Percentiles rank a stretch among this genome's conserved stretches.
Conservation (phyloP, 1,140 invertebrate genomes). For the Diabrotica undecimpunctata region DNA sequence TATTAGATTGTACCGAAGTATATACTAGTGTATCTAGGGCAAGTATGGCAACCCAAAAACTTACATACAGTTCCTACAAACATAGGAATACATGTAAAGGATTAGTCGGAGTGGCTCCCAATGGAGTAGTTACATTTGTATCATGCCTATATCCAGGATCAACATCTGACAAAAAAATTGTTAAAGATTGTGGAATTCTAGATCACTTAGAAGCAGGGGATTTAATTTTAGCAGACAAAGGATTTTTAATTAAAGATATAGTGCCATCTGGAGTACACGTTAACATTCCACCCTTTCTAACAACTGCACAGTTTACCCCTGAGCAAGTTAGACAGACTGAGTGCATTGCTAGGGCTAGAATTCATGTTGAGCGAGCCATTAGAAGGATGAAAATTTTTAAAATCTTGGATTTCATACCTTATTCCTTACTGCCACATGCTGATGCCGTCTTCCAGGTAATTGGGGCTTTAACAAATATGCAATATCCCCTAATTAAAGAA, state of each 20-base stretch:
- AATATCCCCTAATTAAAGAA: conserved; percentile 23
- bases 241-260: conserved; percentile 21
- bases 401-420: conserved; percentile 17
- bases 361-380: conserved; percentile 22
- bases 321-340: conserved; percentile 19
- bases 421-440: not conserved
- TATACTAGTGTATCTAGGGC: conserved; percentile 6
- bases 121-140: conserved; percentile 28
- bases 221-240: conserved; percentile 22
- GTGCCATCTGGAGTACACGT: conserved; percentile 15
- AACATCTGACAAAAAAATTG: conserved; percentile 21
- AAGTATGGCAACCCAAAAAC: conserved; percentile 11
- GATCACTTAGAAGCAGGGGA: conserved; percentile 18
- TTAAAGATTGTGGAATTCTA: conserved; percentile 18
- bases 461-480: conserved; percentile 16
- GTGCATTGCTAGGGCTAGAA: conserved; percentile 19
- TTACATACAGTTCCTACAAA: conserved; percentile 20
- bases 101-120: conserved; percentile 31
- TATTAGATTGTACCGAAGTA: conserved; percentile 29
- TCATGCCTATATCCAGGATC: conserved; percentile 17
- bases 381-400: conserved; percentile 18
- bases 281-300: conserved; percentile 21
- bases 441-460: conserved; percentile 14
- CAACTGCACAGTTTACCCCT: conserved; percentile 17
- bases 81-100: conserved; percentile 19